phyloP scores from a whole-genome alignment of 2,113 vertebrate species.

The Nibea albiflora region DNA sequence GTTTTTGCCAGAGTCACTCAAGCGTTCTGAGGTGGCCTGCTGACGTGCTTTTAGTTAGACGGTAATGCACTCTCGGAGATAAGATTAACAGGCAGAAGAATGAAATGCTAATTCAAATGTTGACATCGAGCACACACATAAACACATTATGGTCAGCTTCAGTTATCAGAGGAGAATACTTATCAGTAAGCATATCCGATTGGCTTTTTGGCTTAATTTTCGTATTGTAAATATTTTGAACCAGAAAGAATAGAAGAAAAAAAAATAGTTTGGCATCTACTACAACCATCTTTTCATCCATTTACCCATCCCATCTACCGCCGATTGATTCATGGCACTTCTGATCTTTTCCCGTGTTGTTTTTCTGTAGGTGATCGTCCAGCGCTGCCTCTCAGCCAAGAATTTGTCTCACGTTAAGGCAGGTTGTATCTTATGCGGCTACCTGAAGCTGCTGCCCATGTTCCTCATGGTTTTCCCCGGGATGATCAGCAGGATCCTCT shows the following conservation, averaged over 20 bases:
- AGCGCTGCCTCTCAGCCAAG: conserved; percentile 96
- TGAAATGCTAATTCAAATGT: neutral
- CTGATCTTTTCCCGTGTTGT: neutral
- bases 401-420: conserved; percentile 97
- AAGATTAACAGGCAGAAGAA: conserved; percentile 38
- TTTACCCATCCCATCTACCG: neutral
- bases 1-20: conserved; percentile 18
- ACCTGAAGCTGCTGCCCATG: conserved; percentile 96
- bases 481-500: conserved; percentile 96
- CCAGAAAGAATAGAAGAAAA: neutral
- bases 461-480: conserved; percentile 96
- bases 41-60: conserved; percentile 38
- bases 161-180: neutral
- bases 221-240: conserved; percentile 1
- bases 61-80: conserved; percentile 34
- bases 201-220: neutral
- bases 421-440: conserved; percentile 93
- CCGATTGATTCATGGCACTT: neutral
- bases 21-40: neutral
- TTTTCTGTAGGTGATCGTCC: conserved; percentile 92
- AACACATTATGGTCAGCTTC: conserved; percentile 2
- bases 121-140: neutral
- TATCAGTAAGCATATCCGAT: neutral
- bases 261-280: neutral
- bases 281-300: neutral